phyloP scores from a whole-genome alignment of 2,113 vertebrate genomes.

The Pluvialis apricaria region DNA sequence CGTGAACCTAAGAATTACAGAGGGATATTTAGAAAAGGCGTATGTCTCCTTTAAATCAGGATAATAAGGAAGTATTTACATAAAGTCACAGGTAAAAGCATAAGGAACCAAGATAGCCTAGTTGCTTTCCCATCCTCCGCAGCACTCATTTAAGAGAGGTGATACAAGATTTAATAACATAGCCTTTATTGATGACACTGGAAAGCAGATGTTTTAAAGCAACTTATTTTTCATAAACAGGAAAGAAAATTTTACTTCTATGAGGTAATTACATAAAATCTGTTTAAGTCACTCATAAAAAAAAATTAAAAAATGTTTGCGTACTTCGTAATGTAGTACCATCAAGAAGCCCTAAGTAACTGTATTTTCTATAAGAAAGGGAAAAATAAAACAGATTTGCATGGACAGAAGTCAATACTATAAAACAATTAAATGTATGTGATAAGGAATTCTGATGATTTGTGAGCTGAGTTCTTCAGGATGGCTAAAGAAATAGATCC shows the following conservation, averaged over 20 bases:
- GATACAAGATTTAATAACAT: not conserved
- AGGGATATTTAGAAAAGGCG: not conserved
- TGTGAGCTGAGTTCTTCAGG: not conserved
- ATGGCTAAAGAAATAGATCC: constrained; percentile 22
- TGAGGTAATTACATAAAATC: not conserved
- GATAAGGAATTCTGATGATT: not conserved
- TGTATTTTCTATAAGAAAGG: constrained; percentile 38
- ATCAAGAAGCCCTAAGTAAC: constrained; percentile 15
- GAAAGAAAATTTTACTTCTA: not conserved
- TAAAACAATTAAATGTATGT: not conserved
- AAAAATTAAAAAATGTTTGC: not conserved
- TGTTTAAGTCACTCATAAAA: not conserved
- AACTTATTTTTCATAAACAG: constrained; percentile 14
- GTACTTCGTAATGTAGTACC: not conserved
- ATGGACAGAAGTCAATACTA: not conserved
- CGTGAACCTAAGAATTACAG: not conserved
- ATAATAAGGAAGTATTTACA: not conserved
- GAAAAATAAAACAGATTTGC: not conserved
- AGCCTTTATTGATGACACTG: constrained; percentile 45
- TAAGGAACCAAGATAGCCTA: not conserved
- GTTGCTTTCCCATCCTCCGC: not conserved
- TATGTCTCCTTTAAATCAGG: not conserved
- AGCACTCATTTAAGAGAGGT: not conserved
- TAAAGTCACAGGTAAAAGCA: not conserved
- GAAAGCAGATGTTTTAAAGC: constrained; percentile 22